Conservation (phyloP, 2,113 vertebrate species). For the Argyrosomus japonicus region DNA sequence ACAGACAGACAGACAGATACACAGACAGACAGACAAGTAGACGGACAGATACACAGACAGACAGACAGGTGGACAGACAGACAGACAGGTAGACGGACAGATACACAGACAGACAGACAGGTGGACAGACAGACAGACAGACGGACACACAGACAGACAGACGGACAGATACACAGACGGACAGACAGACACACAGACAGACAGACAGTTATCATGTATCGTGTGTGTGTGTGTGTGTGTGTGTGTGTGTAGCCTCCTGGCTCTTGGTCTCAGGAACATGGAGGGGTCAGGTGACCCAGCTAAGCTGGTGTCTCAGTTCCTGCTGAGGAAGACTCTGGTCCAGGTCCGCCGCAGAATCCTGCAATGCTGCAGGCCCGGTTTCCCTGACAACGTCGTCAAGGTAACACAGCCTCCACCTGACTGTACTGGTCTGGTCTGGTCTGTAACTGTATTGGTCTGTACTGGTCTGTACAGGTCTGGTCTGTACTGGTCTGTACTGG, state of each 20-base stretch:
- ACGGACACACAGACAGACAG: no score
- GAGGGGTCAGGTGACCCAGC: conserved; percentile 86
- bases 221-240: background rate
- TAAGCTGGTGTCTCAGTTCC: conserved; percentile 91
- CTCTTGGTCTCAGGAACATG: conserved; percentile 92
- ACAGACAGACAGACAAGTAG: no score
- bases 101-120: conserved; percentile 59
- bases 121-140: background rate
- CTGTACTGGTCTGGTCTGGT: no score
- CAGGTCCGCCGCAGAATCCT: conserved; percentile 89
- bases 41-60: no score
- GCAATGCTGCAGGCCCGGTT: conserved; percentile 77
- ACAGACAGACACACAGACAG: no score
- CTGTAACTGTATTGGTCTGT: no score
- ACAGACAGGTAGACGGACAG: background rate
- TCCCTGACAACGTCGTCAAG: conserved; percentile 70
- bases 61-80: no score
- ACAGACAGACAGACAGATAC: background rate
- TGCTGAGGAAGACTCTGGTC: conserved; percentile 89
- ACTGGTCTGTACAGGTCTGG: background rate
- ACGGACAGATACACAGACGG: no score
- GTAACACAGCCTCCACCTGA: conserved; percentile 2
- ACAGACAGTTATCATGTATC: background rate
- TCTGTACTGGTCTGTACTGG: no score
- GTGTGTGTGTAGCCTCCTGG: conserved; percentile 85